Evolutionary conservation across 2,113 vertebrate species (phyloP).

Genomic region (Pelvicachromis taeniatus): DNA sequence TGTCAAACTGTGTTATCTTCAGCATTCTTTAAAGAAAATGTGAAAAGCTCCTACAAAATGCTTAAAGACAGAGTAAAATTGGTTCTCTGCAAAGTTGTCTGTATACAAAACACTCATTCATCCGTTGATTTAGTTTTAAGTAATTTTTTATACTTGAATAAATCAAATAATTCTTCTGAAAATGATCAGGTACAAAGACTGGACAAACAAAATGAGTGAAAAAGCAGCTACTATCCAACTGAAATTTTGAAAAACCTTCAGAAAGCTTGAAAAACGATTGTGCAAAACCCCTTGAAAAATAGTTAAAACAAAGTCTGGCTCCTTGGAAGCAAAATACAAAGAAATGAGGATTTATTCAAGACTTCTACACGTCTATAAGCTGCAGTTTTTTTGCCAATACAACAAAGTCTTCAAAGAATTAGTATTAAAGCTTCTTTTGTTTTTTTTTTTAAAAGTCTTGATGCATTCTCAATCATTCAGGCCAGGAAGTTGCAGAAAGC

Average conservation of each 20-base stretch:
- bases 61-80: background rate
- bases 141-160: background rate
- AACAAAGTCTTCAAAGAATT: too few species aligned
- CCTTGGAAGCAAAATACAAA: background rate
- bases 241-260: rapidly evolving
- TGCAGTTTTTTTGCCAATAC: too few species aligned
- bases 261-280: rapidly evolving
- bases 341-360: rapidly evolving
- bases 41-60: background rate
- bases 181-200: background rate
- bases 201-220: background rate
- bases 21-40: background rate
- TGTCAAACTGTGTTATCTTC: background rate
- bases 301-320: background rate
- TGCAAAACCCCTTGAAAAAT: background rate
- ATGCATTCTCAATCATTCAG: too few species aligned
- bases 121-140: background rate
- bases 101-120: background rate
- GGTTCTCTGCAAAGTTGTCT: rapidly evolving
- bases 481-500: too few species aligned
- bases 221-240: background rate
- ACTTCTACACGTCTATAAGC: too few species aligned
- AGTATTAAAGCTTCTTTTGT: too few species aligned
- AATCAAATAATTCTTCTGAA: background rate
- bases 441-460: too few species aligned